Evolutionary conservation across 2,113 vertebrate genomes (phyloP).

Genomic region (Thermophis baileyi): DNA sequence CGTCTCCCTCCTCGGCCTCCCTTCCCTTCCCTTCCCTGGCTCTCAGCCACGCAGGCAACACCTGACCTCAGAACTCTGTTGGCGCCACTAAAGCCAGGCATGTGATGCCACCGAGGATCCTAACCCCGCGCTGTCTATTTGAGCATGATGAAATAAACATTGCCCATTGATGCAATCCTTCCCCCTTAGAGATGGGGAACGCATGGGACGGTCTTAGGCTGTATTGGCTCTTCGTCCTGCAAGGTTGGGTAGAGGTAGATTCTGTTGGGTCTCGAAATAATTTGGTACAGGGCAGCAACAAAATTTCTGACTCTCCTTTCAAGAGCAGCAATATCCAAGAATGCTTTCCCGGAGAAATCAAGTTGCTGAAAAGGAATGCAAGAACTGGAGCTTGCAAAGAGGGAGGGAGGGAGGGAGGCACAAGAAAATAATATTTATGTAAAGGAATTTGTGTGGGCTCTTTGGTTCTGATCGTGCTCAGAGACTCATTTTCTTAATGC

Average conservation of each 20-base stretch:
- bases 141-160: not conserved
- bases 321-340: not conserved
- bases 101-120: not conserved
- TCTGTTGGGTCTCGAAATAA: not conserved
- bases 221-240: not conserved
- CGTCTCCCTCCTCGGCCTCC: not conserved
- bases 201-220: not conserved
- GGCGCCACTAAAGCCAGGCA: not conserved
- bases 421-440: not conserved
- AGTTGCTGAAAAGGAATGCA: not conserved
- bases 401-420: not conserved
- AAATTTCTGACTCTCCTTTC: not conserved
- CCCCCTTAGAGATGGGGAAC: not conserved
- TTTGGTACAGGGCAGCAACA: not conserved
- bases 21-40: not conserved
- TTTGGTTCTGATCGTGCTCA: not conserved
- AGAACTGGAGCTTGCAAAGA: not conserved
- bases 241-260: not conserved
- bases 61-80: not conserved
- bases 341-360: not conserved
- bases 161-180: not conserved
- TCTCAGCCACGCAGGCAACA: slow-evolving; percentile 2
- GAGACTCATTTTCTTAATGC: not conserved
- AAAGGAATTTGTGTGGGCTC: not conserved
- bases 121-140: not conserved